Evolutionary conservation across 2,113 vertebrate genomes (phyloP).

Genomic region (Pristiophorus japonicus): DNA sequence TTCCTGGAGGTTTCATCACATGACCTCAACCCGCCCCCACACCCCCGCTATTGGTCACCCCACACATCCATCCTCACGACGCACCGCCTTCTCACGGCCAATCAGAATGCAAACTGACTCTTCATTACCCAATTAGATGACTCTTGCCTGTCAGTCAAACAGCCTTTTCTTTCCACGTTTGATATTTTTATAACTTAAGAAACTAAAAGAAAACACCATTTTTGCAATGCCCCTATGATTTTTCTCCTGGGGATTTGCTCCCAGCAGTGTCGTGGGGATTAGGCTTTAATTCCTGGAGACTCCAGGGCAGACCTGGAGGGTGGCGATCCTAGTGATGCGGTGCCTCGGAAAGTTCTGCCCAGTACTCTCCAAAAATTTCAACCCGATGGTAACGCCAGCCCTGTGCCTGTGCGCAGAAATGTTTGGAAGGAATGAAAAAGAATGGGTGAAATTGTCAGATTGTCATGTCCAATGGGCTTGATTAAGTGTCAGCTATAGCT

Average conservation of each 20-base stretch:
- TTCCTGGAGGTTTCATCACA: not conserved
- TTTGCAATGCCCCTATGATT: not conserved
- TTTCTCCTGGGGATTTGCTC: not conserved
- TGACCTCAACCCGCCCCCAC: not conserved
- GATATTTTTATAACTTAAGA: not conserved
- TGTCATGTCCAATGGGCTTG: not conserved
- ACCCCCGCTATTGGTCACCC: not conserved
- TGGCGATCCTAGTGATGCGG: not conserved
- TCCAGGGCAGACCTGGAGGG: not conserved
- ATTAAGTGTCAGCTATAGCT: too few species aligned
- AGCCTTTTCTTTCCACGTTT: not conserved
- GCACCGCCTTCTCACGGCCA: not conserved
- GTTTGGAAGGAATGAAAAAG: not conserved
- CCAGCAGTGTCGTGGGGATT: not conserved
- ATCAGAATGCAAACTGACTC: not conserved
- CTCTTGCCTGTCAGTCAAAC: not conserved
- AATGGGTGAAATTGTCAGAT: not conserved
- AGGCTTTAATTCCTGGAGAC: not conserved
- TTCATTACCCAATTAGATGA: not conserved
- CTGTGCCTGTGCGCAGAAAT: not conserved
- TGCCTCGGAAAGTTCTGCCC: not conserved
- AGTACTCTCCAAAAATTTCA: not conserved
- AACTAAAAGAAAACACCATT: not conserved
- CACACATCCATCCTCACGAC: not conserved
- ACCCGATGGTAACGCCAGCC: too few species aligned